phyloP scores from a whole-genome alignment of 2,797 vertebrate species.

The Poeciliopsis infans region DNA sequence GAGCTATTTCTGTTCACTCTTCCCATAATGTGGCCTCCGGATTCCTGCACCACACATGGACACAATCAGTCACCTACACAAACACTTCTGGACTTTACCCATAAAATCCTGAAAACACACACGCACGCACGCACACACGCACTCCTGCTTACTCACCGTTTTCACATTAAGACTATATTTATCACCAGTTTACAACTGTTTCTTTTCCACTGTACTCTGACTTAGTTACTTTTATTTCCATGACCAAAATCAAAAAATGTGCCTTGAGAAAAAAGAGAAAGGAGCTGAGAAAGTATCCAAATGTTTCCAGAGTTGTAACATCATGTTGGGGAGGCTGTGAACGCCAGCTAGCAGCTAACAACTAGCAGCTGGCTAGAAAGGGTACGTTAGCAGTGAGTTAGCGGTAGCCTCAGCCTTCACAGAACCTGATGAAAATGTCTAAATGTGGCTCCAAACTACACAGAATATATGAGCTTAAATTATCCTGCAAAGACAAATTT shows the following conservation, averaged over 20 bases:
- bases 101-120: constrained; percentile 1
- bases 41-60: constrained; percentile 22
- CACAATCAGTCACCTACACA: constrained; percentile 1
- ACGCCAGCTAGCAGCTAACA: too few relatives aligned
- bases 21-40: constrained; percentile 17
- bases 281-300: not conserved
- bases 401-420: too few relatives aligned
- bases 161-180: not conserved
- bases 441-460: too few relatives aligned
- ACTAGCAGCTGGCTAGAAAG: too few relatives aligned
- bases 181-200: not conserved
- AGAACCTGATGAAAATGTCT: too few relatives aligned
- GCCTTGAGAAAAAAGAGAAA: not conserved
- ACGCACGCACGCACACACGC: not conserved
- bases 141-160: not conserved
- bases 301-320: not conserved
- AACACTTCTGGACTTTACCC: not conserved
- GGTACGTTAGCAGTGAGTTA: too few relatives aligned
- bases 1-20: constrained; percentile 23
- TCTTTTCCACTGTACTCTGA: not conserved
- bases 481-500: too few relatives aligned
- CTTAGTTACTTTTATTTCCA: constrained; percentile 5
- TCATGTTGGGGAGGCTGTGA: not conserved
- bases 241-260: not conserved
- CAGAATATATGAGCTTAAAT: too few relatives aligned